These are phyloP conservation scores for Elachura formosa DNA, from an alignment of 2,113 vertebrate genomes.

Conservation along the genomic window DNA sequence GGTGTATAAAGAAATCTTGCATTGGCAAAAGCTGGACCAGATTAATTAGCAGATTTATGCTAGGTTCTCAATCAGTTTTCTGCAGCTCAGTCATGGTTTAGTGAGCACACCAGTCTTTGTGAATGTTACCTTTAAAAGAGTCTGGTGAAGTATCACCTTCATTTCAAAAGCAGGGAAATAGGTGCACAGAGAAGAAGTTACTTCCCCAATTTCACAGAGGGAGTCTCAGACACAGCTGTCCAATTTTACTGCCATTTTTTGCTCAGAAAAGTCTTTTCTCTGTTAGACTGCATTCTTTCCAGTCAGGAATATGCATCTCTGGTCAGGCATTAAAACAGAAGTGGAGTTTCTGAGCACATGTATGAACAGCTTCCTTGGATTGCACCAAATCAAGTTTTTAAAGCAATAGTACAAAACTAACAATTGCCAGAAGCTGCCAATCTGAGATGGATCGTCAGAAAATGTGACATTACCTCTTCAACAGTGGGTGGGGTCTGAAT, in stretches of 20 bases:
- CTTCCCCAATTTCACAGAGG: background rate
- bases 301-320: background rate
- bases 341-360: background rate
- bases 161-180: background rate
- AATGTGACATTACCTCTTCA: background rate
- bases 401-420: background rate
- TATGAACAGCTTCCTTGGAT: background rate
- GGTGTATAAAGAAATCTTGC: background rate
- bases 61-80: background rate
- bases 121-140: background rate
- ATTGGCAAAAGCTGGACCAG: background rate
- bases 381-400: background rate
- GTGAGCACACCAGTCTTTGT: background rate
- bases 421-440: background rate
- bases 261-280: background rate
- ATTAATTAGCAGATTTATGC: slow-evolving; percentile 3
- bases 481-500: background rate
- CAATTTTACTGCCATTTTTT: background rate
- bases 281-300: background rate
- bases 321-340: background rate
- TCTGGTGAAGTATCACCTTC: background rate
- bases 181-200: background rate
- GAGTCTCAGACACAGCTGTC: background rate
- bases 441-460: background rate
- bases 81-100: background rate